Evolutionary conservation across 1,140 invertebrate species (phyloP), one percentile per base, ranked within the genome.

Genomic region (Drosophila repletoides): DNA sequence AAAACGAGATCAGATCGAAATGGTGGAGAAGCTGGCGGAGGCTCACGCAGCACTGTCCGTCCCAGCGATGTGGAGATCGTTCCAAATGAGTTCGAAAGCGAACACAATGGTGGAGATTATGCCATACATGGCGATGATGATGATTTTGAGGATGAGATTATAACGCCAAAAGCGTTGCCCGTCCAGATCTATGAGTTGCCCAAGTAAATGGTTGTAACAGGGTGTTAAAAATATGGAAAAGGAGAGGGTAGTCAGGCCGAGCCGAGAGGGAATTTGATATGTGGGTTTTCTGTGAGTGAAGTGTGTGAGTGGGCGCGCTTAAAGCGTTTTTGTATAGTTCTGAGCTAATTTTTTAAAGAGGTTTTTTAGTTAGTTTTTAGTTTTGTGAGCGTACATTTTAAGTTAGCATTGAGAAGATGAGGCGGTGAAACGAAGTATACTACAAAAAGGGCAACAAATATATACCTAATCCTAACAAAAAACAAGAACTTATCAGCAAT

Each of bases 1-100:
- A 88, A 83, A 67, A 80, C 75, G 66, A 80, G 74, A 80, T 84
- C 73, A 53, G 65, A 73, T 75, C 67, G 75, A 65, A 63, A 87
- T 43, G 55, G 81, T 45, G 61, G 67, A 22, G 60, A 73, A 14
- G 70, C 76, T 22, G 52, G 70, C 15, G 77, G 74, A 43, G 83
- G 77, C n/a, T 63, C 65, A 34, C 73, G 76, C 12, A 81, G 83
- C 45, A 84, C 76, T 12, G 51, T 63, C 15, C 68, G 81, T 1
- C 80, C 76, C 41, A 63, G 76, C 14, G 90, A 91, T 48, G 90
- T 91, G 34, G 91, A 92, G 63, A 87, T 84, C 6, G 86, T 92
- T 45, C 91, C 91, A 36, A 91, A 91, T 41, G 91, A 92, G 49
- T 79, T 92, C 24, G 76, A 81, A 49, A 71, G 80, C 29, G 80